phyloP scores from a whole-genome alignment of 2,797 vertebrate species.

The Choloepus didactylus region DNA sequence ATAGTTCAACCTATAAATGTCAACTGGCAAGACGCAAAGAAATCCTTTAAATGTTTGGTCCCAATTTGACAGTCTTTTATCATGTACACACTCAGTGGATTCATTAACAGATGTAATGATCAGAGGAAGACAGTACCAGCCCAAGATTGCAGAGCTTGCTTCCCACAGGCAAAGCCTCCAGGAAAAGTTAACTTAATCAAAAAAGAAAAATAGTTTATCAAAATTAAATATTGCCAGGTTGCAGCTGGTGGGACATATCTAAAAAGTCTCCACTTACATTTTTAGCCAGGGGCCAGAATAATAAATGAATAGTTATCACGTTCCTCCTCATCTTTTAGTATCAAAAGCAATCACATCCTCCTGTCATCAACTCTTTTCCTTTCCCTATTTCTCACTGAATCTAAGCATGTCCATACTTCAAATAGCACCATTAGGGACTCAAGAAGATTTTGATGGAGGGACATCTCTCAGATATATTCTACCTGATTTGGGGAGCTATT shows the following conservation, averaged over 20 bases:
- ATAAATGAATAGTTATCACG: not conserved
- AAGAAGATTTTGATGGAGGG: not conserved
- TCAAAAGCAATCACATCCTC: not conserved
- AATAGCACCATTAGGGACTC: not conserved
- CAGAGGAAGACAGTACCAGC: not conserved
- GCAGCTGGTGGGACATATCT: not conserved
- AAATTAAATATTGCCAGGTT: constrained; percentile 64
- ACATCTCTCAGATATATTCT: not conserved
- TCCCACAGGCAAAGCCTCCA: constrained; percentile 40
- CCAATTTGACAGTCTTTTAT: not conserved
- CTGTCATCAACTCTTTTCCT: not conserved
- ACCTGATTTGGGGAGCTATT: not conserved
- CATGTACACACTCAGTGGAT: not conserved
- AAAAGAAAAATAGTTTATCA: constrained; percentile 69
- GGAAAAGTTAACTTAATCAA: constrained; percentile 64
- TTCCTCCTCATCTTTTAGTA: not conserved
- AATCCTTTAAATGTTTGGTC: not conserved
- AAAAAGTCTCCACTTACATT: not conserved
- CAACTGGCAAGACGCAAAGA: constrained; percentile 12
- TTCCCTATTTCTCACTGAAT: constrained; percentile 18
- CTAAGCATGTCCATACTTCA: not conserved
- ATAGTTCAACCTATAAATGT: constrained; percentile 33
- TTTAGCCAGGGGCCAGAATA: constrained; percentile 36
- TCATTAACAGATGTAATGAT: constrained; percentile 15
- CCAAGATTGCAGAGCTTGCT: not conserved